Conservation (phyloP, 2,797 vertebrate genomes). For the Thripadectes ignobilis region DNA sequence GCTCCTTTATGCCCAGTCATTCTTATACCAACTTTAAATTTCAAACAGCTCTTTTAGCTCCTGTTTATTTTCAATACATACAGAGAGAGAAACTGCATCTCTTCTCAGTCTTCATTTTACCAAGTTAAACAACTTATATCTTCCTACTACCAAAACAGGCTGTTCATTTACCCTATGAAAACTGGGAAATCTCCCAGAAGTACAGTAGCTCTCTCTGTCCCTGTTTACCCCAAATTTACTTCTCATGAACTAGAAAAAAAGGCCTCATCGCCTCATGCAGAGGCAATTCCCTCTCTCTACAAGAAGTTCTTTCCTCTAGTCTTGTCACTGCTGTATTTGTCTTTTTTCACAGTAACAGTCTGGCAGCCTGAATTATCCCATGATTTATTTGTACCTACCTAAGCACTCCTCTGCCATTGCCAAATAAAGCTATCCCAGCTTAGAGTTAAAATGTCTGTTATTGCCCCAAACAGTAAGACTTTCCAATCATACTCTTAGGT, state of each 20-base stretch:
- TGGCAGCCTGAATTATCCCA: background rate
- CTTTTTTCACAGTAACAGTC: background rate
- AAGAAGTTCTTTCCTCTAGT: background rate
- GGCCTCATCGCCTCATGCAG: background rate
- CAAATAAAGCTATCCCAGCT: background rate
- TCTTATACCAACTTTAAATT: background rate
- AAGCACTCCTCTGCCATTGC: background rate
- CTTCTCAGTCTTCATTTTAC: background rate
- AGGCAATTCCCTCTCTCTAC: background rate
- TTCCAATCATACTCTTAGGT: constrained; percentile 10
- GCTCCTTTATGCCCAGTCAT: background rate
- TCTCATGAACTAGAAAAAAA: background rate
- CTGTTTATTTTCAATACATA: background rate
- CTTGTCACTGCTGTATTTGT: background rate
- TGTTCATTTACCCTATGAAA: background rate
- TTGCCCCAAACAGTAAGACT: background rate
- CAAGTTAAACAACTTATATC: background rate
- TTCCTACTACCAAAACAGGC: background rate
- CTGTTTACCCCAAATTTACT: background rate
- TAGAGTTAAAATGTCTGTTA: background rate
- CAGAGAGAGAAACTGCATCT: background rate
- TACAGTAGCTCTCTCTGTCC: background rate
- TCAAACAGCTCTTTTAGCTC: background rate
- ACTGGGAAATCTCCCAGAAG: background rate
- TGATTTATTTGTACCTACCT: background rate